phyloP scores from a whole-genome alignment of 2,797 vertebrate genomes.

The Lacerta agilis region DNA sequence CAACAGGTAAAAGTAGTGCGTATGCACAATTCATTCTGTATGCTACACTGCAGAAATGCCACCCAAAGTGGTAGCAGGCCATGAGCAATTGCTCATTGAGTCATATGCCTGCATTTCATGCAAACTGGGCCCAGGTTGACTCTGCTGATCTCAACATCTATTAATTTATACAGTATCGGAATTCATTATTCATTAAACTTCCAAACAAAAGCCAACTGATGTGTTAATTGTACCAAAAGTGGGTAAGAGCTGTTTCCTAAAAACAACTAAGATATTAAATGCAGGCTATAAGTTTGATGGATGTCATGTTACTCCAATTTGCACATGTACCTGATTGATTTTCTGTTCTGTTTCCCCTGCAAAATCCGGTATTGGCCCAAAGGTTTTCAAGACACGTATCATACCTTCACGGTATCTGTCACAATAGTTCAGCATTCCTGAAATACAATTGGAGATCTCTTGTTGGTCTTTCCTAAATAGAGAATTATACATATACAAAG shows the following conservation, averaged over 20 bases:
- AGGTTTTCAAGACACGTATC: conserved; percentile 83
- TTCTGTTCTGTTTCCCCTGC: conserved; percentile 79
- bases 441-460: conserved; percentile 49
- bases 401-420: conserved; percentile 88
- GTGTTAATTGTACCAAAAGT: neutral
- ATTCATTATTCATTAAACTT: neutral
- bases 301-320: neutral
- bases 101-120: neutral
- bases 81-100: neutral
- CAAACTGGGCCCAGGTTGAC: neutral
- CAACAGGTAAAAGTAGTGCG: neutral
- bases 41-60: neutral
- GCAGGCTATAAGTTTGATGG: neutral
- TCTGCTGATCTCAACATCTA: neutral
- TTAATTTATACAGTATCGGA: neutral
- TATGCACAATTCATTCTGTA: neutral
- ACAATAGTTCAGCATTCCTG: conserved; percentile 91
- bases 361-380: conserved; percentile 92
- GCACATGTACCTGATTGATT: conserved; percentile 80
- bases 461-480: neutral
- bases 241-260: no score
- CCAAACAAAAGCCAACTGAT: neutral
- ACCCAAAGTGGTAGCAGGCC: neutral
- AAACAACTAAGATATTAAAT: neutral
- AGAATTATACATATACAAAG: neutral